phyloP scores from a whole-genome alignment of 2,113 vertebrate species.

The Rhineura floridana region DNA sequence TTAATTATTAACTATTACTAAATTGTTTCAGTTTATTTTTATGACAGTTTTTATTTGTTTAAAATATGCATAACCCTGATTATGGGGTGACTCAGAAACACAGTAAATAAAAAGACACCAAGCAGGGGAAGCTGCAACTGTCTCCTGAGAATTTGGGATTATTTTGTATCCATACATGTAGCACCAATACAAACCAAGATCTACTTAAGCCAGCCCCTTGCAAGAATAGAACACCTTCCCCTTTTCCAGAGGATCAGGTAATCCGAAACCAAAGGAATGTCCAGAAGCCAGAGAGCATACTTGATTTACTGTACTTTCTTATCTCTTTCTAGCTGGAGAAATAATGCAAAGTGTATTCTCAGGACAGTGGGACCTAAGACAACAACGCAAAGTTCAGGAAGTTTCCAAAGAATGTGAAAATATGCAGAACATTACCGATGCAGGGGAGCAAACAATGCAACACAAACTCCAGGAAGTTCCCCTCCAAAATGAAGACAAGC shows the following conservation, averaged over 20 bases:
- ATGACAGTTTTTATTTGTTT: too few species aligned
- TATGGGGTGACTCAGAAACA: too few species aligned
- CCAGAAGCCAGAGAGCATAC: background rate
- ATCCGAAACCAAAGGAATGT: background rate
- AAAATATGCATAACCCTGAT: too few species aligned
- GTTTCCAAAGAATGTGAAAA: background rate
- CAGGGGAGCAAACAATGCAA: background rate
- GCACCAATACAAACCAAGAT: background rate
- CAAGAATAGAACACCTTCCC: background rate
- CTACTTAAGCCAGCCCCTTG: too few species aligned
- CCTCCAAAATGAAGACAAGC: background rate
- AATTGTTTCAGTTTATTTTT: too few species aligned
- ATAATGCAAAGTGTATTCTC: background rate
- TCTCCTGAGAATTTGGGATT: background rate
- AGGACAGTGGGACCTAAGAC: background rate
- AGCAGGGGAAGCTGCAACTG: background rate
- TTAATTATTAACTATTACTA: too few species aligned
- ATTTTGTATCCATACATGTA: background rate
- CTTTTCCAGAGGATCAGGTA: background rate
- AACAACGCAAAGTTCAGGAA: background rate
- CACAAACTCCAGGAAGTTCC: background rate
- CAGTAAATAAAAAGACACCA: background rate
- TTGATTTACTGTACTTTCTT: background rate
- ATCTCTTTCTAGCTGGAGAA: background rate
- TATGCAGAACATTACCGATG: background rate